These are phyloP conservation scores for Lissonota sp. DNA, from an alignment of 2,888 invertebrate genomes.

Conservation along the genomic window DNA sequence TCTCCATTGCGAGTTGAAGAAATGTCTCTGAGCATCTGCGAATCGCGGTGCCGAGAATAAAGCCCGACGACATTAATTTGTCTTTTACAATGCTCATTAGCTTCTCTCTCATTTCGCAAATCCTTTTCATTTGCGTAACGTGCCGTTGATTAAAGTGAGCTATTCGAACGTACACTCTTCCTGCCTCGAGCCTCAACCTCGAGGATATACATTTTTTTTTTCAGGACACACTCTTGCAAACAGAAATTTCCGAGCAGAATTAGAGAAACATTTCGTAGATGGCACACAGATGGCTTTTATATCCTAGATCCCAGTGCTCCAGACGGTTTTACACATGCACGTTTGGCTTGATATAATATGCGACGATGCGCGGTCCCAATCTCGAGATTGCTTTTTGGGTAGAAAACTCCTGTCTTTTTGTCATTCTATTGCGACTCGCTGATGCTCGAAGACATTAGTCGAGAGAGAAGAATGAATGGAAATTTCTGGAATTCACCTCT, in stretches of 20 bases:
- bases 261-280: background rate
- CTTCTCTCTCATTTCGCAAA: background rate
- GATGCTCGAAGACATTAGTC: background rate
- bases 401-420: background rate
- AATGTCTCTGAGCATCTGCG: too few relatives aligned
- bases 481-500: conserved; percentile 13
- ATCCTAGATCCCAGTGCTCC: background rate
- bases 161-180: background rate
- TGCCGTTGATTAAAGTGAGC: background rate
- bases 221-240: background rate
- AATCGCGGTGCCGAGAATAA: too few relatives aligned
- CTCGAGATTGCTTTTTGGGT: conserved; percentile 21
- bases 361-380: background rate
- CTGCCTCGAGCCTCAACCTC: background rate
- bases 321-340: background rate
- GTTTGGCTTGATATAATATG: background rate
- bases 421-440: background rate
- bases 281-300: background rate
- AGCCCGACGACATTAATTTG: conserved; percentile 13
- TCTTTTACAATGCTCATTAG: conserved; percentile 14
- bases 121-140: conserved; percentile 6
- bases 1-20: too few relatives aligned
- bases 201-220: background rate
- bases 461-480: background rate
- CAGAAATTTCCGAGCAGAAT: background rate